A percentile compares a stretch with the other conserved stretches of the same genome.
Conservation (phyloP, 2,113 vertebrate species). For the Montifringilla adamsi region DNA sequence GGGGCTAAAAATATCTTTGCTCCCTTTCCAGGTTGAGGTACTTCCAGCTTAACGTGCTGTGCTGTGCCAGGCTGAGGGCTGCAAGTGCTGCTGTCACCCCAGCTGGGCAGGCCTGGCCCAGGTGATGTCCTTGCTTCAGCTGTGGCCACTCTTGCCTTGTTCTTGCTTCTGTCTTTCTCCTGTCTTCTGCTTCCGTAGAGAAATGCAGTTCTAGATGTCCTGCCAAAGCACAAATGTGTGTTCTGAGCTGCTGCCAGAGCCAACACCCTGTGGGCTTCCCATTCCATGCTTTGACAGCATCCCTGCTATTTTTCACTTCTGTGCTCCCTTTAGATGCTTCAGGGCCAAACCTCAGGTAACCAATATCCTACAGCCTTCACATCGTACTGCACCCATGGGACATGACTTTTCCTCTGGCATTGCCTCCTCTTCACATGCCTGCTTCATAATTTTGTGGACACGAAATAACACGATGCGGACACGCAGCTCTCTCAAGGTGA, state of each 20-base stretch:
- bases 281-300: not conserved
- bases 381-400: not conserved
- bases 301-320: not conserved
- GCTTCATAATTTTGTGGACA: not conserved
- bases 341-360: not conserved
- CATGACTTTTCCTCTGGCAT: not conserved
- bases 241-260: not conserved
- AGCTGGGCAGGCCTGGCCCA: not conserved
- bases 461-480: too few species aligned
- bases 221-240: not conserved
- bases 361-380: not conserved
- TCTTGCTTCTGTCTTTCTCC: not conserved
- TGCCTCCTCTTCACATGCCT: not conserved
- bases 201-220: not conserved
- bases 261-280: not conserved
- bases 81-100: fast-evolving
- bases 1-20: not conserved
- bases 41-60: not conserved
- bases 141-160: not conserved
- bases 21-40: not conserved
- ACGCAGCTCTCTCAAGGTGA: too few species aligned
- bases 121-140: not conserved
- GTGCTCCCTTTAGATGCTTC: not conserved
- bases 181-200: not conserved
- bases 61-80: not conserved